Evolutionary conservation across 2,888 invertebrate species (phyloP), one percentile per base, ranked within the genome.

Genomic region (Dolichomitus sp.): DNA sequence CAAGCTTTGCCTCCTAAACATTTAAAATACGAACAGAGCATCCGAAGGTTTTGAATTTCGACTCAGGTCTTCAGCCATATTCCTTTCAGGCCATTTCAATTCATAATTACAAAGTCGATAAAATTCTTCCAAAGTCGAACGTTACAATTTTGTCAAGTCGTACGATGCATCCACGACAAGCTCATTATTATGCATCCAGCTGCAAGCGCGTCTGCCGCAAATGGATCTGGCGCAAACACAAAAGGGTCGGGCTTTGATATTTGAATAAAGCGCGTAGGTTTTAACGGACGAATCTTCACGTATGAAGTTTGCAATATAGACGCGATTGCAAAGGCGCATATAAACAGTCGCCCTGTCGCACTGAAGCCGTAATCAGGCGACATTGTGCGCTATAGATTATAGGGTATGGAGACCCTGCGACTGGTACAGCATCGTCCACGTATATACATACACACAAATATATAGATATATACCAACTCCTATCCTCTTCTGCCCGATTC

Each of bases 351-450:
- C 23, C 50, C 52, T 52, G 50, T 45, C 45, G 45, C 27, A 33
- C 42, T 80, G 84, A 84, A 82, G 84, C 88, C 89, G 89, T 89
- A 91, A 91, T 91, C 91, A 90, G 88, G 77, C 87, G 88, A 91
- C 91, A 91, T 91, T 90, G 91, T 90, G 87, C 84, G 83, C 83
- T 86, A 87, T 88, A 90, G 92, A 91, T 91, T 91, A 91, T 87
- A 88, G 88, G 90, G 89, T 89, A 87, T 81, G 81, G 85, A 81
- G 85, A 79, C 68, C 80, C 23, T 68, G 72, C 72, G 80, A 72
- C 75, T 72, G 66, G 80, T 72, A 83, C 80, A 83, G 75, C 72
- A 72, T 80, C 11, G 52, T 45, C n/a, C 40, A 63, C 59, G 57
- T 59, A 68, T 19, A 72, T 48, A 37, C 45, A 48, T 48, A 42